Evolutionary conservation across 2,888 invertebrate genomes (phyloP), one percentile per base, ranked within the genome.

Genomic region (Erynnis tages): DNA sequence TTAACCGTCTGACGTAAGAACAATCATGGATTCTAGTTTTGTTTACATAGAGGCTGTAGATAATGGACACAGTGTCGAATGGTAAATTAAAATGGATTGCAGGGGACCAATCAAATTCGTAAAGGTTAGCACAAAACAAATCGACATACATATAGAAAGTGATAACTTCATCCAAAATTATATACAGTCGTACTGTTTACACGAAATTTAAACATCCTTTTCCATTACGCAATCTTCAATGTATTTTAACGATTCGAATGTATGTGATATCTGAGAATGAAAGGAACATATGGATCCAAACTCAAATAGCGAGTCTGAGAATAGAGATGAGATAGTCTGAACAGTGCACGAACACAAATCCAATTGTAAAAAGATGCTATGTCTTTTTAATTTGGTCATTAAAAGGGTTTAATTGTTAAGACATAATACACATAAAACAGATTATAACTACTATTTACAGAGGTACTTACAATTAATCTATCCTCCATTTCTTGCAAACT

Each of bases 401-500:
- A 62, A 63, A 59, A 60, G 44, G 62, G 60, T 55, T 60, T 50
- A 57, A 63, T 11, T 10, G 16, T 16, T 8, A 14, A 21, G 13
- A 38, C 4, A 44, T 61, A 32, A 57, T 58, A 58, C 62, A 66
- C 69, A 66, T 60, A 27, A 47, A 11, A 40, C 6, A 21, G 19
- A 44, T 11, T n/a, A 59, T 60, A 58, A 10, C n/a, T n/a, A 44
- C 54, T 69, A 72, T 72, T 64, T 70, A 73, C 65, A 73, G 59
- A 69, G 70, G 56, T 58, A 87, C 92, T 94, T 87, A 95, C 95
- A 93, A 91, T 91, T 34, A 95, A 89, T 62, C 93, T 93, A 44
- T 90, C 83, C 61, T 94, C 91, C 93, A 95, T 95, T 48, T 92
- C 91, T 60, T 92, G 92, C 65, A 95, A 91, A 74, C 92, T 94